Conservation (phyloP, 2,888 invertebrate species). For the Euproctis similis region DNA sequence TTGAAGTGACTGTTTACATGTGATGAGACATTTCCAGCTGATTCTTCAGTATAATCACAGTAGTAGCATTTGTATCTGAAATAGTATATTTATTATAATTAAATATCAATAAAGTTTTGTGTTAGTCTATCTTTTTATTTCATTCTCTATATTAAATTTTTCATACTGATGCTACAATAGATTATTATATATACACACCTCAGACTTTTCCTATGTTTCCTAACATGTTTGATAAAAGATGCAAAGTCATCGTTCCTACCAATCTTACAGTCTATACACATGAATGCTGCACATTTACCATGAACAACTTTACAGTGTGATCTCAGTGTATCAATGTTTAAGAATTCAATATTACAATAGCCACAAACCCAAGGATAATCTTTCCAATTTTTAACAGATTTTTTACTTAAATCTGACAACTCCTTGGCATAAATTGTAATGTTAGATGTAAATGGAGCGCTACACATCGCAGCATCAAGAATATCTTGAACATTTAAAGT, state of each 20-base stretch:
- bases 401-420: constrained; percentile 36
- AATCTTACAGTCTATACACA: constrained; percentile 79
- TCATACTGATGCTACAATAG: too few relatives aligned
- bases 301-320: constrained; percentile 78
- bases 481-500: constrained; percentile 50
- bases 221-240: constrained; percentile 79
- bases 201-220: constrained; percentile 76
- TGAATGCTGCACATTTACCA: constrained; percentile 77
- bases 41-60: constrained; percentile 34
- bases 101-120: too few relatives aligned
- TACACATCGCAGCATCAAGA: constrained; percentile 47
- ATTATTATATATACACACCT: constrained; percentile 65
- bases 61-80: constrained; percentile 45
- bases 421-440: constrained; percentile 54
- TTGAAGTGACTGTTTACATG: constrained; percentile 43
- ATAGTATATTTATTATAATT: too few relatives aligned
- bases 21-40: constrained; percentile 19
- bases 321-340: constrained; percentile 58
- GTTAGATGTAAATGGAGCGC: constrained; percentile 33
- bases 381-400: constrained; percentile 42
- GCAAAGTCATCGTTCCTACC: constrained; percentile 78
- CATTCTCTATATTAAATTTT: too few relatives aligned
- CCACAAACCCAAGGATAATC: constrained; percentile 63
- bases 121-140: too few relatives aligned
- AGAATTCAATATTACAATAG: constrained; percentile 55